Percentiles rank a stretch among this genome's conserved stretches.
Conservation (phyloP, 2,797 vertebrate genomes). For the Crenichthys baileyi region DNA sequence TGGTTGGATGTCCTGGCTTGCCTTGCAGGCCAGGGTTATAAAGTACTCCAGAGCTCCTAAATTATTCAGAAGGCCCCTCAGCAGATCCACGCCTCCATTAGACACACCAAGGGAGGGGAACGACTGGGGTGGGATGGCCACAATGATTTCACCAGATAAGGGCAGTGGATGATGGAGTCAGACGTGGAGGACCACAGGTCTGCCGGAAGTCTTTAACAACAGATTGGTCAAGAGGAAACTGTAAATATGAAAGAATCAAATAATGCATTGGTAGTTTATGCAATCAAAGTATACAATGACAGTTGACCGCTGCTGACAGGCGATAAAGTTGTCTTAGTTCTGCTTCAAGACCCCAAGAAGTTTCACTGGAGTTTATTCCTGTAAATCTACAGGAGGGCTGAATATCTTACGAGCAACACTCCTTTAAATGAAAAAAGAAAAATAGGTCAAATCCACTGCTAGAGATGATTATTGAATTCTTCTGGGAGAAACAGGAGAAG, state of each 20-base stretch:
- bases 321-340: neutral
- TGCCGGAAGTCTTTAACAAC: slow-evolving; percentile 29
- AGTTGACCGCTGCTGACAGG: slow-evolving; percentile 1
- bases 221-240: slow-evolving; percentile 15
- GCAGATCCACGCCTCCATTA: slow-evolving; percentile 77
- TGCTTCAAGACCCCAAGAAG: too few species aligned
- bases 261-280: neutral
- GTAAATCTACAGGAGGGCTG: neutral
- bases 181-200: slow-evolving; percentile 44
- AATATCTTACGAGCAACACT: neutral
- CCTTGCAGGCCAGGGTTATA: slow-evolving; percentile 76
- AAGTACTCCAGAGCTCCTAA: slow-evolving; percentile 79
- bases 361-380: neutral
- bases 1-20: slow-evolving; percentile 68
- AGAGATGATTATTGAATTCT: neutral
- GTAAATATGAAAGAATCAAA: slow-evolving; percentile 3
- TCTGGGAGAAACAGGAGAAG: neutral
- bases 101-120: slow-evolving; percentile 36
- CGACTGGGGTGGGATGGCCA: slow-evolving; percentile 10
- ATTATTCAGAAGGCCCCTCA: slow-evolving; percentile 81
- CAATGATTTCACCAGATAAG: slow-evolving; percentile 77
- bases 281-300: slow-evolving; percentile 6
- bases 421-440: neutral
- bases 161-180: slow-evolving; percentile 52
- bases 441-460: neutral